Percentiles rank a stretch among this genome's conserved stretches.
Conservation (phyloP, 2,797 vertebrate genomes). For the Poecile montanus region DNA sequence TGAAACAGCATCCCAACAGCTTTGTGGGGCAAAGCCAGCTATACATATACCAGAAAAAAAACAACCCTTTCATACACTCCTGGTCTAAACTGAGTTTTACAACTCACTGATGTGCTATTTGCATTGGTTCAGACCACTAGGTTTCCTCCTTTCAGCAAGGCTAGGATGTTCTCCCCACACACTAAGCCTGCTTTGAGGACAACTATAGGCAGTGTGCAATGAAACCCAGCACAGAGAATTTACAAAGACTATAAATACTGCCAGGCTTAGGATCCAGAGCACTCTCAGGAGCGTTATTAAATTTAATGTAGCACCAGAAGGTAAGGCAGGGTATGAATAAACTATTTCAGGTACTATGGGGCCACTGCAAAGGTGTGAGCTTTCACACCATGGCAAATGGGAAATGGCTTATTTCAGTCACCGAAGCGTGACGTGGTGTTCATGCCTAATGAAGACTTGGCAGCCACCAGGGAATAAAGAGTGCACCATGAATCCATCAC, state of each 20-base stretch:
- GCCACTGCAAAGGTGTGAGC: background rate
- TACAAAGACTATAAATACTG: background rate
- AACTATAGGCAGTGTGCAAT: background rate
- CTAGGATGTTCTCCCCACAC: background rate
- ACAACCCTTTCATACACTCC: background rate
- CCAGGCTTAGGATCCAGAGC: background rate
- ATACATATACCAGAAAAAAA: background rate
- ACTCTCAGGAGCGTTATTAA: background rate
- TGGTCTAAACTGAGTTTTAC: background rate
- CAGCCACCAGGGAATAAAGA: background rate
- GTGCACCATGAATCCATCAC: background rate
- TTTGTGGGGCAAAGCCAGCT: background rate
- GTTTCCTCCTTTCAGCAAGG: background rate
- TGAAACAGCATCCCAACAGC: background rate
- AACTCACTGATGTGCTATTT: background rate
- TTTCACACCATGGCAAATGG: background rate
- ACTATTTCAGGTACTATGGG: too few species aligned
- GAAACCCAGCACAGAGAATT: background rate
- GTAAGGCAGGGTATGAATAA: background rate
- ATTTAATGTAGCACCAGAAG: background rate
- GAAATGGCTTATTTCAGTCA: background rate
- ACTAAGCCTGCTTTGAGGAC: background rate
- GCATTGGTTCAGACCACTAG: background rate
- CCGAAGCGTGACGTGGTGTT: accelerated
- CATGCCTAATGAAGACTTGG: background rate